Base-by-base conservation (phyloP, 1,140 invertebrate genomes). In the Drosophila quadrilineata region DNA sequence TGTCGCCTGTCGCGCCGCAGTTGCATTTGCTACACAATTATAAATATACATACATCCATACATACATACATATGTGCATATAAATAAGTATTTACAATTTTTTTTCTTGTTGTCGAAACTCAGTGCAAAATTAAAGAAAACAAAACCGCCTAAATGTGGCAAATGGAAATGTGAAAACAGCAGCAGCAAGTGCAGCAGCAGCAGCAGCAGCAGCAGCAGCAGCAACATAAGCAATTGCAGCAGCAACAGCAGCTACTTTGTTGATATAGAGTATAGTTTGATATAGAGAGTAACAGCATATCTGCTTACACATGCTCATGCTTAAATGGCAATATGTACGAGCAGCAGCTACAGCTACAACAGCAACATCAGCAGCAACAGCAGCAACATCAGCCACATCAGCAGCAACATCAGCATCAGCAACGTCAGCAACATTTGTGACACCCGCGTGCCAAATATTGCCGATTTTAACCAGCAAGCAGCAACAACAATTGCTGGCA, bases 291-390 rank as follows among this genome's bases (percentile, higher is more conserved):
- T 6, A 24, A 26, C n/a, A 33, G 29, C 40, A 33, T 43, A 58
- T 43, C 45, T 50, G 60, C 60, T 57, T 48, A 64, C 71, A 67
- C 71, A 79, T 80, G 71, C 72, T 64, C 52, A 71, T 71, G 72
- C 73, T 76, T 84, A 60, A 82, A 72, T 80, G 77, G 77, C 75
- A 75, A 71, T 76, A 82, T 84, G 77, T 66, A 70, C 72, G 63
- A 84, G 64, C 63, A 82, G 72, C 76, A 68, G 52, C 58, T 9
- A 65, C 62, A 65, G 38, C 66, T 63, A 52, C 70, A 69, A n/a
- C 72, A 54, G 21, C 65, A 49, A 22, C 62, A 65, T 29, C 66
- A 75, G n/a, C 50, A 40, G 5, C 50, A 40, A 3, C 50, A 66
- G 28, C 52, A 75, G 28, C 71, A 56, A 10, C 65, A 49, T 24